Percentiles rank a stretch among this genome's conserved stretches.
Conservation (phyloP, 2,888 invertebrate genomes). For the Lepidochrysops patricia region DNA sequence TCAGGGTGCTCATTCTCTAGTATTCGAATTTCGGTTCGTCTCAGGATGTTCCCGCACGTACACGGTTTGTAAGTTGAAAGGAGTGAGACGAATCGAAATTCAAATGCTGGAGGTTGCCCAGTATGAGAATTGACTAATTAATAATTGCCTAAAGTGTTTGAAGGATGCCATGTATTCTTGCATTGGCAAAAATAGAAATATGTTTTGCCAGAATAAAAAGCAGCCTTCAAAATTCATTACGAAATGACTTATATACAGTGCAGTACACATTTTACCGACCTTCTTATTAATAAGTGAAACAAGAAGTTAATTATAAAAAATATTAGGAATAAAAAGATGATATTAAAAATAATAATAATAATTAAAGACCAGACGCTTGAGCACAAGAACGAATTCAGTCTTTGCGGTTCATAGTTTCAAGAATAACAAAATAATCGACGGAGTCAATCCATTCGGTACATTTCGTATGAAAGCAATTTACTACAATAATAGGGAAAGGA, state of each 20-base stretch:
- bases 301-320: neutral
- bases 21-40: too few relatives aligned
- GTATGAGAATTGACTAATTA: neutral
- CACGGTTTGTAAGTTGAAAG: too few relatives aligned
- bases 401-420: neutral
- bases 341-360: neutral
- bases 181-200: neutral
- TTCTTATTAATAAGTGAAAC: neutral
- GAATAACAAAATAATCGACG: neutral
- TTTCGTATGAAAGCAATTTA: neutral
- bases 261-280: neutral
- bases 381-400: constrained; percentile 3
- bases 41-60: too few relatives aligned
- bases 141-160: neutral
- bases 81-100: too few relatives aligned
- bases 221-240: neutral
- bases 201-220: neutral
- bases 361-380: neutral
- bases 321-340: neutral
- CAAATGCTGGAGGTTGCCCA: too few relatives aligned
- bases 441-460: neutral
- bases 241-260: neutral
- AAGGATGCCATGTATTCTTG: neutral
- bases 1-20: too few relatives aligned
- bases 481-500: neutral